These are phyloP conservation scores for Pseudopleuronectes americanus DNA, from an alignment of 2,797 vertebrate genomes.

Conservation along the genomic window DNA sequence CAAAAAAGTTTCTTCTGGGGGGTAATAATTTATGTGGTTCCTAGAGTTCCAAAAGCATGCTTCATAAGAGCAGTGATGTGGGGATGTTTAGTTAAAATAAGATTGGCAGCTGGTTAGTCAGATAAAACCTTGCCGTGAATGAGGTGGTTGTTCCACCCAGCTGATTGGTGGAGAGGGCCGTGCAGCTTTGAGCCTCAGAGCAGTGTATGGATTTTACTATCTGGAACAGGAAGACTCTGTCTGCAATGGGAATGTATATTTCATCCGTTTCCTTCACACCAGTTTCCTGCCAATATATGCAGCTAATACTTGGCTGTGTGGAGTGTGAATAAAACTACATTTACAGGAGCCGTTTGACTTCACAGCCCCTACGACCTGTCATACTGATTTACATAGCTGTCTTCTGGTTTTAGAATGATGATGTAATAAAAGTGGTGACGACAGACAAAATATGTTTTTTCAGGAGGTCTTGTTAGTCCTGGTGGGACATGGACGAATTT, in stretches of 20 bases:
- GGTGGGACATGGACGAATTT: no score
- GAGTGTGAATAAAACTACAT: constrained; percentile 18
- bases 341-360: constrained; percentile 11
- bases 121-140: constrained; percentile 41
- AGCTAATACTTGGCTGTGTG: constrained; percentile 30
- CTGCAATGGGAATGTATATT: constrained; percentile 35
- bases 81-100: constrained; percentile 28
- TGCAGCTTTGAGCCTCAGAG: constrained; percentile 28
- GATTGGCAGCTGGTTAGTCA: constrained; percentile 24
- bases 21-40: neutral
- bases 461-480: no score
- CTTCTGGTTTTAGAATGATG: no score
- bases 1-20: constrained; percentile 4
- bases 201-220: constrained; percentile 55
- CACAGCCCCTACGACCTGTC: neutral
- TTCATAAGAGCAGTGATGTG: constrained; percentile 12
- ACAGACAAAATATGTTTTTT: no score
- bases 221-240: constrained; percentile 47
- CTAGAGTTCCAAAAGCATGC: constrained; percentile 2
- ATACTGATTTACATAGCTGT: no score
- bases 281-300: constrained; percentile 23
- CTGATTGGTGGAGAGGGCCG: constrained; percentile 5
- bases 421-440: no score
- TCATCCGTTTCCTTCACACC: constrained; percentile 33
- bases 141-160: constrained; percentile 31